A percentile compares a stretch with the other conserved stretches of the same genome.
phyloP scores from a whole-genome alignment of 1,140 invertebrate genomes.

The Cryptotermes secundus region DNA sequence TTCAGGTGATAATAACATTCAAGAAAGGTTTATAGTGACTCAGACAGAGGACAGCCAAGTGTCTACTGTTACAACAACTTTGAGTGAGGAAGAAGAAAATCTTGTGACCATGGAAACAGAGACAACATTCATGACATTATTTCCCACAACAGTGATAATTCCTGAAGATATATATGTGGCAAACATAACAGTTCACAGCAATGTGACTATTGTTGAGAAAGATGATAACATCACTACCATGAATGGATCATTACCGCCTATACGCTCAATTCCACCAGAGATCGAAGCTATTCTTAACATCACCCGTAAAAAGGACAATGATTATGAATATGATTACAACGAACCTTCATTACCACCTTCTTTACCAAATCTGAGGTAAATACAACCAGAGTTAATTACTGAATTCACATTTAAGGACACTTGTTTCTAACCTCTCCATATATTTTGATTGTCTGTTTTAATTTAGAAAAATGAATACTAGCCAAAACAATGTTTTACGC shows the following conservation, averaged over 20 bases:
- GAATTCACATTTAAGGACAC: too few relatives aligned
- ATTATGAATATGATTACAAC: constrained; percentile 65
- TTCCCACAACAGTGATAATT: constrained; percentile 43
- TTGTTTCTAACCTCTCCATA: too few relatives aligned
- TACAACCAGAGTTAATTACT: neutral
- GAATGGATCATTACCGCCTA: constrained; percentile 37
- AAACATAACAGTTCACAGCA: constrained; percentile 50
- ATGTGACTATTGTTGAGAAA: constrained; percentile 40
- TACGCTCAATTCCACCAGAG: constrained; percentile 46
- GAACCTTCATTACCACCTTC: constrained; percentile 67
- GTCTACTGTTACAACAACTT: constrained; percentile 17
- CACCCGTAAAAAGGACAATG: constrained; percentile 53
- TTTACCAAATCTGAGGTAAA: constrained; percentile 66
- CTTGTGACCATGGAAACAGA: constrained; percentile 38
- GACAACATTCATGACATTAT: constrained; percentile 32
- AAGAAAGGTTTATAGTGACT: constrained; percentile 7
- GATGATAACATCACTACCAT: constrained; percentile 18
- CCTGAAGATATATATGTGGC: constrained; percentile 47
- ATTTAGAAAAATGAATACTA: too few relatives aligned
- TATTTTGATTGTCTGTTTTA: too few relatives aligned
- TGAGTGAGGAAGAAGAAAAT: constrained; percentile 32
- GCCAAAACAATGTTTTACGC: too few relatives aligned
- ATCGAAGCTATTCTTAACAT: constrained; percentile 51
- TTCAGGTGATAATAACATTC: constrained; percentile 1
- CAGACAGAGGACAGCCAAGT: neutral